Percentiles rank a stretch among this genome's conserved stretches.
Conservation (phyloP, 2,113 vertebrate species). For the Rhagologus leucostigma region DNA sequence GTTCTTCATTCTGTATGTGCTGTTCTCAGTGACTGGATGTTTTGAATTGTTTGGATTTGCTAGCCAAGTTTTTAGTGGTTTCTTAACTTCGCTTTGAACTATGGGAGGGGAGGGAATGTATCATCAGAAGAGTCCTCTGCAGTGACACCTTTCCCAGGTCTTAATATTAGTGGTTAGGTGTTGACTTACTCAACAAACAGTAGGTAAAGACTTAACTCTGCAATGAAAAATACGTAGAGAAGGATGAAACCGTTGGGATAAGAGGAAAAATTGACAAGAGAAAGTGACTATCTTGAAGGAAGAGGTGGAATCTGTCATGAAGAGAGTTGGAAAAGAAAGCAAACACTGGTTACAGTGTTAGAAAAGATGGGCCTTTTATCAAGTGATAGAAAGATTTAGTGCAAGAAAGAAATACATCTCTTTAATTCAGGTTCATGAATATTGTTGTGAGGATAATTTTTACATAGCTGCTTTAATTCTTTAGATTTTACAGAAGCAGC, state of each 20-base stretch:
- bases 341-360: neutral
- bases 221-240: neutral
- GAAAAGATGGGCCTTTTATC: neutral
- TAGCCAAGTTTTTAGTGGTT: neutral
- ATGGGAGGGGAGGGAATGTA: neutral
- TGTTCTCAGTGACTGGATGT: neutral
- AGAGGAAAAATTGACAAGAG: neutral
- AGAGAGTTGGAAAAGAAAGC: neutral
- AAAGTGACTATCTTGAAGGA: neutral
- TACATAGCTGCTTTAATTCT: neutral
- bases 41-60: neutral
- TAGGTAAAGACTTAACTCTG: neutral
- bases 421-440: neutral
- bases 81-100: neutral
- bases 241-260: neutral
- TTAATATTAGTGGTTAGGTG: neutral
- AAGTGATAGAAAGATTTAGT: neutral
- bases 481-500: neutral
- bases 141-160: neutral
- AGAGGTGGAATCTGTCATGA: neutral
- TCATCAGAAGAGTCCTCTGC: neutral
- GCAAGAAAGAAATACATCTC: neutral
- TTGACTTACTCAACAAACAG: neutral
- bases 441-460: neutral
- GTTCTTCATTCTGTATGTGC: neutral